Base-by-base conservation (phyloP, 2,797 vertebrate genomes). In the Halcyon chelicuti region DNA sequence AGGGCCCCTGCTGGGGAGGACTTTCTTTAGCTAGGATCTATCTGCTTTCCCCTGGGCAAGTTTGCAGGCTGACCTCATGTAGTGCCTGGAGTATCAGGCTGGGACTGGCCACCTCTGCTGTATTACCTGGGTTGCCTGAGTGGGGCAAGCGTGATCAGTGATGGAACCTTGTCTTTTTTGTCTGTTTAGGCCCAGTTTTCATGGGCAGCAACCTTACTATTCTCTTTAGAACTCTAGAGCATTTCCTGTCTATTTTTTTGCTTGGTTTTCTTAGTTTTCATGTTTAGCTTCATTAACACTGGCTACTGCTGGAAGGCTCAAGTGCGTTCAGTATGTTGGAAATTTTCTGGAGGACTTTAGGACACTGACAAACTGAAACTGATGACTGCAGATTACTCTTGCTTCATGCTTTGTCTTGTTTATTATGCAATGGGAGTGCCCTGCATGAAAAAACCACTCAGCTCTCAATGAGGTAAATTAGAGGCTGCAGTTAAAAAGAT, bases 91-190 rank as follows among this genome's bases (percentile, higher is more conserved):
- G 1, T 68, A 10, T 37, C 7, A 42, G 35, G 8, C 11, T 78
- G 84, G 47, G 16, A 55, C 26, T 0, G 4, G 39, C 11, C 7
- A 10, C 7, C 5, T 84, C 44, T 8, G 1, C 0, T 0, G 1
- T 28, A 65, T 84, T 12, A 71, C 11, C 22, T 44, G 29, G 16
- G 7, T 42, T 1, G 2, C 39, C 29, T 52, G 23, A 2, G 22
- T 40, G 9, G 4, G 37, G 3, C 6, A 73, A 54, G 7, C 17
- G 14, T 1, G 8, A 28, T 29, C 19, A 79, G 21, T 35, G 46
- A 28, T 10, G 35, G 49, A 77, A 31, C 4, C 14, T 81, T 9
- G 4, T 39, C 6, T 25, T 39, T 90, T 67, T 75, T 46, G 18
- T 66, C 87, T 73, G 5, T 86, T 71, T 61, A 7, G 23, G 29